Conservation (phyloP, 1,140 invertebrate genomes). For the Apis laboriosa region DNA sequence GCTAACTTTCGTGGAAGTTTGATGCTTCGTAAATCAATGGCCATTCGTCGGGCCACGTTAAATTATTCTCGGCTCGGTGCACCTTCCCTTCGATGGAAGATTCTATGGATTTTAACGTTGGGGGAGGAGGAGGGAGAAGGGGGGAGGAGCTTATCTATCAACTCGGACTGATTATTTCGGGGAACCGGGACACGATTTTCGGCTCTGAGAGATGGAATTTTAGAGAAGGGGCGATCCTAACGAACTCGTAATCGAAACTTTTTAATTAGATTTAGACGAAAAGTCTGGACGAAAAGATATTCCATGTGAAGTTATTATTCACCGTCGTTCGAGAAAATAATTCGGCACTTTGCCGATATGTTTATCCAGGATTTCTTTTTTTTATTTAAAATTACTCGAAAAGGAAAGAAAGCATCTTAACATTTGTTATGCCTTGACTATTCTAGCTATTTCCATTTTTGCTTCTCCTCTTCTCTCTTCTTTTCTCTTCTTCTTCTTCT, state of each 20-base stretch:
- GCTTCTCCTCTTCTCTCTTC: background rate
- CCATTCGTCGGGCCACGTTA: conserved; percentile 69
- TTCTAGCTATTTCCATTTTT: background rate
- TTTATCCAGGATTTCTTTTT: background rate
- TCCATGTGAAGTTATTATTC: no score
- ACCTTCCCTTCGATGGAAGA: conserved; percentile 22
- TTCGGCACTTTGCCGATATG: background rate
- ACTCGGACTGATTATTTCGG: conserved; percentile 1
- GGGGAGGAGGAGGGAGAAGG: no score
- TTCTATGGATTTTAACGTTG: conserved; percentile 27
- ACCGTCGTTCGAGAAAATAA: background rate
- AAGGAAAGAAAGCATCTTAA: background rate
- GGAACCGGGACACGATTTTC: background rate
- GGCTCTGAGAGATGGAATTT: background rate
- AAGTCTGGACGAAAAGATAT: background rate
- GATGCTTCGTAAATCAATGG: conserved; percentile 73
- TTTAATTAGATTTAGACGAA: background rate
- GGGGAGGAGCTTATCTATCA: background rate
- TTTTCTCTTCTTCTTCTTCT: background rate
- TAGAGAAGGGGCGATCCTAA: background rate
- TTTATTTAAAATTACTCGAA: background rate
- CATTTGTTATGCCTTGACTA: conserved; percentile 3
- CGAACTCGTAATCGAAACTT: conserved; percentile 23
- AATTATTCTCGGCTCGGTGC: conserved; percentile 65
- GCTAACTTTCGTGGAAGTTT: conserved; percentile 70